phyloP scores from a whole-genome alignment of 2,888 invertebrate genomes.

The Acleris holmiana region DNA sequence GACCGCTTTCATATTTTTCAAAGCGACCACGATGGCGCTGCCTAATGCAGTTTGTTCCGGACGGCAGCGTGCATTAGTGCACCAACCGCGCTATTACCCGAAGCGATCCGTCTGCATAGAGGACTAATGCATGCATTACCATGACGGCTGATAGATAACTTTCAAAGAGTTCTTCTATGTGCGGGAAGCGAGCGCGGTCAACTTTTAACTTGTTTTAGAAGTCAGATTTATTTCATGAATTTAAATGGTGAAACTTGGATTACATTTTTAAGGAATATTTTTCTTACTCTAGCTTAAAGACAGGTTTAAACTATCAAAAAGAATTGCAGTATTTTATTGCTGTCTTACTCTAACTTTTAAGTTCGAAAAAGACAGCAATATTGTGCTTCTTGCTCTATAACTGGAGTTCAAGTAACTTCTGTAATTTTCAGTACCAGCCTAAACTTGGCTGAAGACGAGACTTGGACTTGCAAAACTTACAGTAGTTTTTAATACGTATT shows the following conservation, averaged over 20 bases:
- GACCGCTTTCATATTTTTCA: conserved; percentile 38
- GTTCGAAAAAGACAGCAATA: too few species aligned
- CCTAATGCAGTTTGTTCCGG: conserved; percentile 36
- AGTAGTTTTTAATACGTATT: too few species aligned
- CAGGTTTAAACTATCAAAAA: too few species aligned
- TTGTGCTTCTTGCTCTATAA: too few species aligned
- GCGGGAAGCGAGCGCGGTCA: background rate
- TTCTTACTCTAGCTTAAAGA: background rate
- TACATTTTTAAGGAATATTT: background rate
- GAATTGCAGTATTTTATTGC: too few species aligned
- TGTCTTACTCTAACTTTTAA: too few species aligned
- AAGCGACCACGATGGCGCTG: background rate
- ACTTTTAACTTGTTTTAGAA: background rate
- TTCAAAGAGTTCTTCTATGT: background rate
- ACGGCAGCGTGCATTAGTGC: conserved; percentile 17
- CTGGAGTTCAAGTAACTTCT: too few species aligned
- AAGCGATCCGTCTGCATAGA: conserved; percentile 7
- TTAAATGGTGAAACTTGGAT: conserved; percentile 1
- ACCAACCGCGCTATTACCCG: conserved; percentile 14
- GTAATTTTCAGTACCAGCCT: too few species aligned
- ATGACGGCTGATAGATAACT: conserved; percentile 4
- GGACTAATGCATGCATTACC: conserved; percentile 23
- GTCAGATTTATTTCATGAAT: background rate
- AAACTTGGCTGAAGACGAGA: too few species aligned
- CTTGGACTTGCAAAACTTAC: too few species aligned